Evolutionary conservation across 2,888 invertebrate genomes (phyloP).

Genomic region (Heteromyza rotundicornis): DNA sequence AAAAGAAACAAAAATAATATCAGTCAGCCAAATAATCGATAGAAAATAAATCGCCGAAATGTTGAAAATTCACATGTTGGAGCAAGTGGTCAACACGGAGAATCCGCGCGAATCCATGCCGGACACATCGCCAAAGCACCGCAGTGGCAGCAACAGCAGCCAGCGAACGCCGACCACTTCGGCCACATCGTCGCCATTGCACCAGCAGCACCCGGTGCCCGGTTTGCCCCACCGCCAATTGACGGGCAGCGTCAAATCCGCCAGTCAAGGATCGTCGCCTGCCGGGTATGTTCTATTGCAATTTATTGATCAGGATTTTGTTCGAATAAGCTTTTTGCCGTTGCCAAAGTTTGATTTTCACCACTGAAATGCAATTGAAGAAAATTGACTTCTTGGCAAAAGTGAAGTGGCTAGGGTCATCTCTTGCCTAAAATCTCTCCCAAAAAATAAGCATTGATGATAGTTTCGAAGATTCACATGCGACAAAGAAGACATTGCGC

Average conservation of each 20-base stretch:
- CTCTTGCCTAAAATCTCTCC: too few species aligned
- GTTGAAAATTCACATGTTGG: conserved; percentile 80
- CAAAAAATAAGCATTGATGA: too few species aligned
- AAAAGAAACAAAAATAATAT: background rate
- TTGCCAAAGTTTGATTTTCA: too few species aligned
- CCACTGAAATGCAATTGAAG: too few species aligned
- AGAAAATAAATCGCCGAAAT: conserved; percentile 58
- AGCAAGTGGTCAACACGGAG: conserved; percentile 75
- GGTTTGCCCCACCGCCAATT: conserved; percentile 48
- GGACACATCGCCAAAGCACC: conserved; percentile 45
- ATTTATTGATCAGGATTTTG: background rate
- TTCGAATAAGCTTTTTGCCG: background rate
- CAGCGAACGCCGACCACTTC: conserved; percentile 49
- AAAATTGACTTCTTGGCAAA: too few species aligned
- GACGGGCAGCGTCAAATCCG: conserved; percentile 45
- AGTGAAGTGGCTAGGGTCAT: too few species aligned
- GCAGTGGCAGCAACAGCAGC: conserved; percentile 32
- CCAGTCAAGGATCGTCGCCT: conserved; percentile 60
- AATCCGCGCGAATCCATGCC: conserved; percentile 46
- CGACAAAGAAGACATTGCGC: too few species aligned
- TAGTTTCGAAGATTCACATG: background rate
- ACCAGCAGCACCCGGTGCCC: conserved; percentile 43
- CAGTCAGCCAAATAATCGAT: background rate
- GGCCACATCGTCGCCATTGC: conserved; percentile 55
- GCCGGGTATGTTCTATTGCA: conserved; percentile 51